Conservation (phyloP, 1,140 invertebrate genomes). For the Bombus superbus region DNA sequence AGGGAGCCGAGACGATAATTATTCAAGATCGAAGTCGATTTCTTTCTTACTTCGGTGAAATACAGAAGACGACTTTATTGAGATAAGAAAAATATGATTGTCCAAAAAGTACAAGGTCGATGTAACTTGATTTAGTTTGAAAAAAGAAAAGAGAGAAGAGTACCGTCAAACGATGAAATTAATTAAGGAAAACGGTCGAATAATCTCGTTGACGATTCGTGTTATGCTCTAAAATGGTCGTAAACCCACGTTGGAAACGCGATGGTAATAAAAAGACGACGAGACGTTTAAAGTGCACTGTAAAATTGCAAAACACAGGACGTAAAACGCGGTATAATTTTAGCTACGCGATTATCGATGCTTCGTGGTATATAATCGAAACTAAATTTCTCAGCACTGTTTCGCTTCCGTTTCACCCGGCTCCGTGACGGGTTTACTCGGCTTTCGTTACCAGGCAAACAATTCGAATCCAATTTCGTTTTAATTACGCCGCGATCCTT, state of each 20-base stretch:
- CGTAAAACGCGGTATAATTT: constrained; percentile 20
- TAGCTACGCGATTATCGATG: constrained; percentile 7
- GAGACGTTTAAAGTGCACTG: constrained; percentile 21
- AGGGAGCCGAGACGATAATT: too few species aligned
- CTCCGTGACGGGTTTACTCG: background rate
- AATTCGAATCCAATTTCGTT: background rate
- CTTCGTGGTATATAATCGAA: constrained; percentile 21
- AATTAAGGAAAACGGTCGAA: background rate
- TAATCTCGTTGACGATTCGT: background rate
- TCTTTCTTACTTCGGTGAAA: too few species aligned
- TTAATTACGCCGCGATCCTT: background rate
- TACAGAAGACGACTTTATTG: too few species aligned
- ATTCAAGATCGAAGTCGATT: too few species aligned
- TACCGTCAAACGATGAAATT: background rate
- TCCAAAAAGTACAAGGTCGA: background rate
- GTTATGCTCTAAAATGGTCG: background rate
- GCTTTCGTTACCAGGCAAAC: background rate
- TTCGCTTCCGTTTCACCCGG: background rate
- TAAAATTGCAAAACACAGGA: constrained; percentile 42
- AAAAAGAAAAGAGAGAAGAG: background rate
- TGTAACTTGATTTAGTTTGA: background rate
- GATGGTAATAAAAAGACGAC: background rate
- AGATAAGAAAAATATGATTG: background rate
- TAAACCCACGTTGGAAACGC: constrained; percentile 35
- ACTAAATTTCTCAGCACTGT: constrained; percentile 4